Conservation (phyloP, 2,113 vertebrate species). For the Catharus fuscescens region DNA sequence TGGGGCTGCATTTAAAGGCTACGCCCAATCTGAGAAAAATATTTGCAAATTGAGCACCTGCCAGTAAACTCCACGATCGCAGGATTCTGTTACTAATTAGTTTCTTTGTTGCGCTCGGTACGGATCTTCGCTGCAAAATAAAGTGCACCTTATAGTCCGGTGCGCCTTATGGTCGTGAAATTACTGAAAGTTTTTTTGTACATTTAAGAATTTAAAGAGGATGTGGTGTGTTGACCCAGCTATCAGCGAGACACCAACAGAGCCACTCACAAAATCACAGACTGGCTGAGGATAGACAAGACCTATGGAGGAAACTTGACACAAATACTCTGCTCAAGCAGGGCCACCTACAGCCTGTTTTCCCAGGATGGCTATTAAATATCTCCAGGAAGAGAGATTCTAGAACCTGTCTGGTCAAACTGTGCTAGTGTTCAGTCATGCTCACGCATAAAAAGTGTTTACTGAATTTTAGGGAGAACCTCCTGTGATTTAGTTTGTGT, state of each 20-base stretch:
- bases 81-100: too few species aligned
- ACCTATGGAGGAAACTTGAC: not conserved
- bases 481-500: not conserved
- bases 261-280: not conserved
- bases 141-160: too few species aligned
- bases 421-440: accelerated
- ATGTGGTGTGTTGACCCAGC: not conserved
- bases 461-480: not conserved
- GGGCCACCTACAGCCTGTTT: not conserved
- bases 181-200: not conserved
- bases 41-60: too few species aligned
- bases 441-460: not conserved
- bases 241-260: not conserved
- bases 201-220: not conserved
- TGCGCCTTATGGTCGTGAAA: too few species aligned
- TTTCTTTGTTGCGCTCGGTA: too few species aligned
- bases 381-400: not conserved
- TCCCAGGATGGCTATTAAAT: not conserved
- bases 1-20: too few species aligned
- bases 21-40: too few species aligned
- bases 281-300: not conserved
- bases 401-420: not conserved
- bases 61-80: too few species aligned
- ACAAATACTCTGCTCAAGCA: not conserved
- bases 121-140: too few species aligned